Conservation (phyloP, 2,113 vertebrate genomes). For the Numida meleagris region DNA sequence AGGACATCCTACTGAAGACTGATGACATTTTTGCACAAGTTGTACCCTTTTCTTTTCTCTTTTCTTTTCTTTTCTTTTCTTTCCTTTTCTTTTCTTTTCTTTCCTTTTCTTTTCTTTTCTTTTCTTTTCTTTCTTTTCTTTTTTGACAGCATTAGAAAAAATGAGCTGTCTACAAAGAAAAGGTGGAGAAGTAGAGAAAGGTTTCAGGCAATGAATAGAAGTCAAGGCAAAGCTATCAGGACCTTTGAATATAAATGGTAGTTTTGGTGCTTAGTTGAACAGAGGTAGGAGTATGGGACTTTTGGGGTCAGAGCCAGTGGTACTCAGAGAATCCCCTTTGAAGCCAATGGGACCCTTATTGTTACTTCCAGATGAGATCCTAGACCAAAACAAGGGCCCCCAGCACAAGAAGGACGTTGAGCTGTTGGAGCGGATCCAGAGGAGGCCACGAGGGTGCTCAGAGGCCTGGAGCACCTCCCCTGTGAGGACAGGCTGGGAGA, state of each 20-base stretch:
- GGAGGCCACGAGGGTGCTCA: no score
- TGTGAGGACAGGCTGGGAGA: no score
- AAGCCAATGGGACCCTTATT: background rate
- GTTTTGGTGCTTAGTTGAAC: background rate
- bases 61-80: background rate
- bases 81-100: no score
- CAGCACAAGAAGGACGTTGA: no score
- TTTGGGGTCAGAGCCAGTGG: background rate
- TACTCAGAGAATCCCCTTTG: background rate
- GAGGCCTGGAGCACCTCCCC: no score
- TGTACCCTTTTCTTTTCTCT: background rate
- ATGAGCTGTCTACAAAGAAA: background rate
- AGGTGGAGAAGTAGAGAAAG: background rate
- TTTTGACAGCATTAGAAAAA: background rate
- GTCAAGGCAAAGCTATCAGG: background rate
- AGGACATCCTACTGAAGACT: background rate
- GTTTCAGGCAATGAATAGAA: background rate
- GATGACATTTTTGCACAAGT: background rate
- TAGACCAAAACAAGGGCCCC: background rate
- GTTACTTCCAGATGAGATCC: background rate
- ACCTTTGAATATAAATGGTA: background rate
- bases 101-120: no score
- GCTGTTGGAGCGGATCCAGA: no score
- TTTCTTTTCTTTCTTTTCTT: no score
- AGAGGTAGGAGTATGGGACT: background rate